Evolutionary conservation across 2,113 vertebrate genomes (phyloP), one percentile per base, ranked within the genome.

Genomic region (Actenoides lindsayi): DNA sequence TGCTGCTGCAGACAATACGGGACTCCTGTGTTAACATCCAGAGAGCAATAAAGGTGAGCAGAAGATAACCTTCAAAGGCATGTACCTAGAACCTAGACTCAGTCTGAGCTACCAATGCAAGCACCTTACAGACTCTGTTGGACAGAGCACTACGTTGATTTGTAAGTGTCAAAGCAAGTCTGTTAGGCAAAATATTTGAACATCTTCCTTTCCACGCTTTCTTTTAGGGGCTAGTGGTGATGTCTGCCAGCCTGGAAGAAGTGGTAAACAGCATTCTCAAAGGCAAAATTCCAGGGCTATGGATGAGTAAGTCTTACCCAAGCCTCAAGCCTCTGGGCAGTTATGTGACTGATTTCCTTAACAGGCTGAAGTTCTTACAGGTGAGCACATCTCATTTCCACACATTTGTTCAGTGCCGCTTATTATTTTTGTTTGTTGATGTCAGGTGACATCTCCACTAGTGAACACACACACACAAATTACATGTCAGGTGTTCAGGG

Each of bases 271-370:
- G 99, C 97, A 99, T 99, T 82, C 79, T 99, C 87, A 99, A 98
- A 65, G 98, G 99, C 60, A 98, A 98, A 70, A 98, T 99, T 75
- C 99, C 99, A 16, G 98, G 82, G 39, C 98, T 98, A 96, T 99
- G 99, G 99, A 99, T 99, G 98, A 98, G 95, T 31, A 99, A 98
- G 94, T 99, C 99, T 10, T 99, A 99, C 89, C 99, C 99, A 73
- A 99, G 99, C 96, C 98, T 99, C 68, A 99, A 99, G 94, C 98
- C 99, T 2, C 98, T 99, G 44, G 99, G 99, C 80, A 98, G 99
- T 96, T 99, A 99, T 10, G 92, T 99, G 89, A 98, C 87, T 12
- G 99, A 99, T 97, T 99, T 99, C 93, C 97, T 99, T 56, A 92
- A 98, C 23, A 97, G 99, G 74, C 97, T 99, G 16, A 97, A 93